Base-by-base conservation (phyloP, 1,140 invertebrate genomes). In the Caenorhabditis latens region DNA sequence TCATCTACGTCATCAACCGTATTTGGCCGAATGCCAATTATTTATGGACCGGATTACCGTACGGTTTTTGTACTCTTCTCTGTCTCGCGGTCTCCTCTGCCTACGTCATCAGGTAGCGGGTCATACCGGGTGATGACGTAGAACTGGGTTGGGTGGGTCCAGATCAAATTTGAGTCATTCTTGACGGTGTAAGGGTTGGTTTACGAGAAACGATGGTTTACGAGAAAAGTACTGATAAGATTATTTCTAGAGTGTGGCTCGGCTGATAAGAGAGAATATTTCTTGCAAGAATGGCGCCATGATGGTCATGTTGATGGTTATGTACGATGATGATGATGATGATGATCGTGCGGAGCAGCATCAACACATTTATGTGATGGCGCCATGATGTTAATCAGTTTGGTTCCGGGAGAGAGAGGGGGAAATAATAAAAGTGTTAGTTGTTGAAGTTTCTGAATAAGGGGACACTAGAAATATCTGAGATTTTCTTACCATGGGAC, bases 251-350 rank as follows among this genome's bases (percentile, higher is more conserved):
- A n/a, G 50, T 14, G 50, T 14, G 50, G 50, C 11, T 13, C 21
- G n/a, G n/a, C n/a, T 58, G 8, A 9, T 21, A 42, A 67, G 63
- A 67, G 63, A 32, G 63, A 67, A 42, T 40, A 42, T 40, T 40
- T 19, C 7, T 43, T 24, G 65, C 63, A 67, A 79, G 24, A 24
- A 79, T 79, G 71, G 71, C 71, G 71, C 71, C 71, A 79, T 79
- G n/a, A 24, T 46, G 67, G 67, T 71, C 63, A 40, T 79, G n/a
- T 46, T 71, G 65, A 71, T 46, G 42, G 63, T 46, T 19, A 42
- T 16, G 43, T 43, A 50, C 7, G 71, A 79, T 13, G 46, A 21
- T 50, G 43, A 79, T 50, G 71, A 79, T 79, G 46, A 79, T 53
- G 19, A 79, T 79, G 21, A 50, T 79, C 19, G 24, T 53, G 5